phyloP scores from a whole-genome alignment of 2,113 vertebrate species.

The Oceanites oceanicus region DNA sequence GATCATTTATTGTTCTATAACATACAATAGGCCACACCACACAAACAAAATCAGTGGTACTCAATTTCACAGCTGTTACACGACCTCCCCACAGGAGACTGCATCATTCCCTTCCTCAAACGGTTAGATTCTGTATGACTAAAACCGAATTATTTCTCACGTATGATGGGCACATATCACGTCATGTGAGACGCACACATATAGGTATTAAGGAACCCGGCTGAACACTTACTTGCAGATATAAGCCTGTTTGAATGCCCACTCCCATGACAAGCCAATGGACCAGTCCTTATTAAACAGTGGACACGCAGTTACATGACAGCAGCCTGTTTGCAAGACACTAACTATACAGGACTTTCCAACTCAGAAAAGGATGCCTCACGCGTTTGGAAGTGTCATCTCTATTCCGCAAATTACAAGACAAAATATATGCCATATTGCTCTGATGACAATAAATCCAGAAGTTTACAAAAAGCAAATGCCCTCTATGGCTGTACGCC shows the following conservation, averaged over 20 bases:
- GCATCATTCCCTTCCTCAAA: not conserved
- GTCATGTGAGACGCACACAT: accelerated
- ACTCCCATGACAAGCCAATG: not conserved
- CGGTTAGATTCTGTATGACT: not conserved
- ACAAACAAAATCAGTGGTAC: not conserved
- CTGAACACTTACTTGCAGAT: not conserved
- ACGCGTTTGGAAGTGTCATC: not conserved
- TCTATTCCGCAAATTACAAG: not conserved
- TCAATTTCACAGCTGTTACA: not conserved
- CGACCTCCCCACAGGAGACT: not conserved
- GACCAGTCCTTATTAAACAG: not conserved
- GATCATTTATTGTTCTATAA: not conserved
- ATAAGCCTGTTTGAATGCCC: not conserved
- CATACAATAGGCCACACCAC: not conserved
- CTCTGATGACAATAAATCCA: not conserved
- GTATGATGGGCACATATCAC: accelerated
- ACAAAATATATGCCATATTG: not conserved
- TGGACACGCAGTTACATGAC: not conserved
- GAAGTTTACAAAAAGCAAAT: not conserved
- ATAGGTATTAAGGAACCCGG: not conserved
- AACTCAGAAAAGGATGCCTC: not conserved
- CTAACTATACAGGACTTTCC: not conserved
- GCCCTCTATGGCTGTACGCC: accelerated
- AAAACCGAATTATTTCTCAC: not conserved
- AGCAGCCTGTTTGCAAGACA: not conserved